These are phyloP conservation scores for Brachyalestes nurse DNA, from an alignment of 2,797 vertebrate species.

Conservation along the genomic window DNA sequence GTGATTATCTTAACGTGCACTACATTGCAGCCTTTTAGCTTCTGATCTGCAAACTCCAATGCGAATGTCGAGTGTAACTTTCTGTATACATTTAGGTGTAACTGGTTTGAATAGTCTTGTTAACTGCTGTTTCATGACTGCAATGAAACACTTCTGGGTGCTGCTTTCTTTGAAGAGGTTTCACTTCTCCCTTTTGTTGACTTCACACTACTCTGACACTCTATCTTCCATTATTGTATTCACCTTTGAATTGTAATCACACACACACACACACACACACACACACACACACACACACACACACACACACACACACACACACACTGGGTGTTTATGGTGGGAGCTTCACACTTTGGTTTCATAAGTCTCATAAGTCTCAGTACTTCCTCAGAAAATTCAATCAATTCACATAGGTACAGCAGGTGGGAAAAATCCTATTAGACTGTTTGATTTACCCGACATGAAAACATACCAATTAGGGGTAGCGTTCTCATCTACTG, in stretches of 20 bases:
- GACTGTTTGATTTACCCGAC: constrained; percentile 3
- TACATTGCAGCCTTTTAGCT: neutral
- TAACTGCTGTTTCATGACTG: constrained; percentile 25
- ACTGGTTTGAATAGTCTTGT: constrained; percentile 4
- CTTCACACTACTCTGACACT: constrained; percentile 37
- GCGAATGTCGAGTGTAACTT: neutral
- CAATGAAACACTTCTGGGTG: constrained; percentile 14
- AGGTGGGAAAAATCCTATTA: constrained; percentile 8
- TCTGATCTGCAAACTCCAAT: neutral
- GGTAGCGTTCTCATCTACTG: neutral
- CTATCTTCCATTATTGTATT: constrained; percentile 39
- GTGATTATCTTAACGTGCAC: neutral
- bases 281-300: neutral
- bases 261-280: constrained; percentile 5
- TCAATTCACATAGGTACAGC: neutral
- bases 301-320: neutral
- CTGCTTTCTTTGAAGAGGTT: neutral
- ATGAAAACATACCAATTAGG: constrained; percentile 27
- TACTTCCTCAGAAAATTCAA: constrained; percentile 1
- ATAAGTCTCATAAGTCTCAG: constrained; percentile 5
- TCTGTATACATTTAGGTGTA: neutral
- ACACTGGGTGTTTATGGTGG: constrained; percentile 9
- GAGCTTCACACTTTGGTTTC: constrained; percentile 13
- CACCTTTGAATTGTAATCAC: constrained; percentile 25
- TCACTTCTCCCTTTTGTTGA: constrained; percentile 41